Conservation (phyloP, 2,888 invertebrate genomes). For the Ormyrus nitidulus region DNA sequence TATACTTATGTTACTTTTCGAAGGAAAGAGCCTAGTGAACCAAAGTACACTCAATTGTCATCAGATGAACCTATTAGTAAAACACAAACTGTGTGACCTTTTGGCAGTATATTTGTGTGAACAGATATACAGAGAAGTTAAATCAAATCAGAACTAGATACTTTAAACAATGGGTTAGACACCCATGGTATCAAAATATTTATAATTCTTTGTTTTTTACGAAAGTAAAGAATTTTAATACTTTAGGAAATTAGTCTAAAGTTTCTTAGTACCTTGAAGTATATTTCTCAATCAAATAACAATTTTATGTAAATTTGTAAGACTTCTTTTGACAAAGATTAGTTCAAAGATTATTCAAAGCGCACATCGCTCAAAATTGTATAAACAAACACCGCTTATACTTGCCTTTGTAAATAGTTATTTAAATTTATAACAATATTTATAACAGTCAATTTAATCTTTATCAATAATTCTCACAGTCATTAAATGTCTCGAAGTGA, state of each 20-base stretch:
- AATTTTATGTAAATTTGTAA: neutral
- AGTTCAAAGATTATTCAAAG: conserved; percentile 2
- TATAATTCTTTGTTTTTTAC: neutral
- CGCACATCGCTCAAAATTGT: conserved; percentile 27
- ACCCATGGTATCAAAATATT: neutral
- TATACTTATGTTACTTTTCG: conserved; percentile 93
- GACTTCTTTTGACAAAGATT: neutral
- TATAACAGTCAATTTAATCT: conserved; percentile 2
- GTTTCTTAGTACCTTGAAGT: neutral
- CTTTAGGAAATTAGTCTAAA: neutral
- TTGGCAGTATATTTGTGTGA: conserved; percentile 36
- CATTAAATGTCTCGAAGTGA: neutral
- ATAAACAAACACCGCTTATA: conserved; percentile 30
- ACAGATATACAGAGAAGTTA: neutral
- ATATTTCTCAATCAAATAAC: neutral
- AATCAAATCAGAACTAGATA: neutral
- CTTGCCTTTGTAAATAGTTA: conserved; percentile 43
- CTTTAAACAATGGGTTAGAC: neutral
- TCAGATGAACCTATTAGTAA: conserved; percentile 64
- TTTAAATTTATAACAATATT: conserved; percentile 16
- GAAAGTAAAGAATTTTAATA: neutral
- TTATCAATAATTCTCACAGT: no score
- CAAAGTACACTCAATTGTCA: conserved; percentile 67
- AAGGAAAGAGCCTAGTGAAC: conserved; percentile 76
- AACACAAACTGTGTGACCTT: conserved; percentile 74